Percentiles rank a stretch among this genome's conserved stretches.
phyloP scores from a whole-genome alignment of 2,797 vertebrate species.

The Leptodactylus fallax region DNA sequence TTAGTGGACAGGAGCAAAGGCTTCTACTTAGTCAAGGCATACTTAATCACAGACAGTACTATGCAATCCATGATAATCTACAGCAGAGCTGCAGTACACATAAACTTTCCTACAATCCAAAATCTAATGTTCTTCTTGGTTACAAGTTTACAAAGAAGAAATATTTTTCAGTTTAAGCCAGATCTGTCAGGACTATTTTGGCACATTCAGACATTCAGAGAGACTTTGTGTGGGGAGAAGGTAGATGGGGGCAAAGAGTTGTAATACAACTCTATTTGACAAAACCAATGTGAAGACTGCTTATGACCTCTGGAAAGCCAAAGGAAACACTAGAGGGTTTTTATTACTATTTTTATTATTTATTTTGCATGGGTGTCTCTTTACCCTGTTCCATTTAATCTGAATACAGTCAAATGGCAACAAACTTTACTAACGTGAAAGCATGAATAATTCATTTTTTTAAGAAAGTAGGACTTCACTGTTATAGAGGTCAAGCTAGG shows the following conservation, averaged over 20 bases:
- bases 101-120: not conserved
- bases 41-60: not conserved
- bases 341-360: no score
- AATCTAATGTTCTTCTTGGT: not conserved
- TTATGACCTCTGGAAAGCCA: no score
- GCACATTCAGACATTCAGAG: not conserved
- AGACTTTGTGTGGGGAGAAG: no score
- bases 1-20: slow-evolving; percentile 10
- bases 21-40: not conserved
- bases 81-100: not conserved
- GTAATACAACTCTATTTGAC: no score
- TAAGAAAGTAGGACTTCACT: not conserved
- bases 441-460: not conserved
- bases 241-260: no score
- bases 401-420: not conserved
- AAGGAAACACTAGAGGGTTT: no score
- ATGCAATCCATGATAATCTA: not conserved
- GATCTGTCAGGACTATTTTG: not conserved
- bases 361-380: no score
- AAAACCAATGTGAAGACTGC: no score
- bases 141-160: not conserved
- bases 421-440: not conserved
- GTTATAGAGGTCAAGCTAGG: not conserved
- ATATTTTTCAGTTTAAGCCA: not conserved
- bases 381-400: not conserved